These are phyloP conservation scores for Speoplatyrhinus poulsoni DNA, from an alignment of 2,113 vertebrate genomes.

Conservation along the genomic window DNA sequence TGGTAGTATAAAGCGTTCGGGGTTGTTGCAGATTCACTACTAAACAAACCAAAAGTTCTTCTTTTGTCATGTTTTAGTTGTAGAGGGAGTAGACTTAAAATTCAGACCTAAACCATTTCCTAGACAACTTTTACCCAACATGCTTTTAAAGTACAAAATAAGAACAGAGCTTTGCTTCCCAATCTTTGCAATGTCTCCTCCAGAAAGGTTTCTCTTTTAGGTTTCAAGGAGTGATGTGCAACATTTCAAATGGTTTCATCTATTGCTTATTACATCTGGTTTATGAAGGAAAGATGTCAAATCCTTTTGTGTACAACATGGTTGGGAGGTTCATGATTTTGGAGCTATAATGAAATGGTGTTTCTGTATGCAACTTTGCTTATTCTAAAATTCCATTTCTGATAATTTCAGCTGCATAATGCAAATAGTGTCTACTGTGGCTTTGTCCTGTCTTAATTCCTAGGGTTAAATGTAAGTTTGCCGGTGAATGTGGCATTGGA, in stretches of 20 bases:
- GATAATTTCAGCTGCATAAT: slow-evolving; percentile 44
- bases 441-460: slow-evolving; percentile 49
- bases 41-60: slow-evolving; percentile 16
- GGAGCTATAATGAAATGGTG: slow-evolving; percentile 49
- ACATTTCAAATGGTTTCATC: slow-evolving; percentile 21
- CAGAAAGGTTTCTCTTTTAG: slow-evolving; percentile 9
- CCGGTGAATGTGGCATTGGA: slow-evolving; percentile 30
- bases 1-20: slow-evolving; percentile 23
- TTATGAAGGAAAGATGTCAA: slow-evolving; percentile 25
- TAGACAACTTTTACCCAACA: slow-evolving; percentile 29
- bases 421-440: slow-evolving; percentile 47
- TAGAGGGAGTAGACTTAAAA: slow-evolving; percentile 33
- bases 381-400: slow-evolving; percentile 14
- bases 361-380: slow-evolving; percentile 26
- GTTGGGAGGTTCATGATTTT: slow-evolving; percentile 42
- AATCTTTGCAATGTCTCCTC: slow-evolving; percentile 9
- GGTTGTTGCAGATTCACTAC: slow-evolving; percentile 30
- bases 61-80: slow-evolving; percentile 52
- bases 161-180: slow-evolving; percentile 25
- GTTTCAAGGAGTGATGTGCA: slow-evolving; percentile 19
- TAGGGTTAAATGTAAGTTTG: slow-evolving; percentile 31
- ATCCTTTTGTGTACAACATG: slow-evolving; percentile 49
- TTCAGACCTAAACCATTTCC: slow-evolving; percentile 19
- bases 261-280: slow-evolving; percentile 26
- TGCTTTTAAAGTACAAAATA: slow-evolving; percentile 28